Conservation (phyloP, 1,140 invertebrate genomes). For the Rhysida immarginata region DNA sequence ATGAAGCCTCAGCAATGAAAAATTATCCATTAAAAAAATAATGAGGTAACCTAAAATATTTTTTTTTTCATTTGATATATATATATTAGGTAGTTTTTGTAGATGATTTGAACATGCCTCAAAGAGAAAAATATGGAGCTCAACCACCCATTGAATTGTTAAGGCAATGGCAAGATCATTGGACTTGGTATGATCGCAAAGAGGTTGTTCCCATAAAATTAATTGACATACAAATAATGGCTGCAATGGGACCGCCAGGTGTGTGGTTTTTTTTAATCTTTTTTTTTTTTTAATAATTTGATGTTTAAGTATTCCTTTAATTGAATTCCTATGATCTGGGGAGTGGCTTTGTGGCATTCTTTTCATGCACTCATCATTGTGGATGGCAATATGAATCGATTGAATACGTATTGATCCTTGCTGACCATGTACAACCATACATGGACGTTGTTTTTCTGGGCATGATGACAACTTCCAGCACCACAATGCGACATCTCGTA, state of each 20-base stretch:
- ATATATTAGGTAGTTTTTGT: conserved; percentile 65
- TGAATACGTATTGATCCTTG: too few species aligned
- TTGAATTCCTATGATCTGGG: not conserved
- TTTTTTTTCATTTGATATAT: too few species aligned
- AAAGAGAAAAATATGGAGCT: conserved; percentile 70
- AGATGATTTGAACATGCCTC: conserved; percentile 86
- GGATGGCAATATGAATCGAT: too few species aligned
- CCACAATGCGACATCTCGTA: too few species aligned
- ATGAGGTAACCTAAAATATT: too few species aligned
- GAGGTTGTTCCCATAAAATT: conserved; percentile 67
- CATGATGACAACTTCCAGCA: too few species aligned
- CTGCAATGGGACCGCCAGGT: conserved; percentile 70
- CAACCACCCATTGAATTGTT: conserved; percentile 84
- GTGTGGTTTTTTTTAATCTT: not conserved
- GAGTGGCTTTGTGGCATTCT: not conserved
- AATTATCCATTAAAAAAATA: too few species aligned
- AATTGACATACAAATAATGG: conserved; percentile 72
- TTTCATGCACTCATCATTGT: too few species aligned
- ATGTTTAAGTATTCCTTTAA: not conserved
- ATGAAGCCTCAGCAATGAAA: too few species aligned
- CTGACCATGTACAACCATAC: too few species aligned
- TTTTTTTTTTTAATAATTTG: not conserved
- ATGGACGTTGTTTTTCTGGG: not conserved
- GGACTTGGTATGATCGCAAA: conserved; percentile 84
- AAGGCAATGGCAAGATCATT: conserved; percentile 76